Evolutionary conservation across 1,140 invertebrate genomes (phyloP).

Genomic region (Drosophila bifasciata): DNA sequence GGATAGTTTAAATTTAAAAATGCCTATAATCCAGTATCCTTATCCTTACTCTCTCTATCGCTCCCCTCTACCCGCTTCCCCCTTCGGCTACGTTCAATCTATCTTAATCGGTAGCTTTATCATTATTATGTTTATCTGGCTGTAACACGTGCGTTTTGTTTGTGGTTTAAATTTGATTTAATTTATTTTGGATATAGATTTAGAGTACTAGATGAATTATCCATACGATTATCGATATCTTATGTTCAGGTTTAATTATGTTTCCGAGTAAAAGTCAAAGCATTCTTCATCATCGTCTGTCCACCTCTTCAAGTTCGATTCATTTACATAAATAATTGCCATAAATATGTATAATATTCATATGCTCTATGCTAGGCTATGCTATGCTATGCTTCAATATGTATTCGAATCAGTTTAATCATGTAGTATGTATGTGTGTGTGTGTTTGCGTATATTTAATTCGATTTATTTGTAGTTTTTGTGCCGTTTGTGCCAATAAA

Average conservation of each 20-base stretch:
- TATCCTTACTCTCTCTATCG: slow-evolving; percentile 6
- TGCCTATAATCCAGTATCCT: slow-evolving; percentile 46
- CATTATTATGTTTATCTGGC: slow-evolving; percentile 40
- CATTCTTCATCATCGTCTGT: slow-evolving; percentile 32
- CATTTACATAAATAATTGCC: slow-evolving; percentile 54
- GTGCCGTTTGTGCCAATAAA: slow-evolving; percentile 41
- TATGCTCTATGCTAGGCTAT: slow-evolving; percentile 35
- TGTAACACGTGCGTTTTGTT: slow-evolving; percentile 74
- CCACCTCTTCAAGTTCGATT: no score
- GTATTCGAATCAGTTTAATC: slow-evolving; percentile 43
- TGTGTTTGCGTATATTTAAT: slow-evolving; percentile 45
- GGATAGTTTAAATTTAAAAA: slow-evolving; percentile 73
- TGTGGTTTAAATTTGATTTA: slow-evolving; percentile 71
- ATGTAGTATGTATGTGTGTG: slow-evolving; percentile 12
- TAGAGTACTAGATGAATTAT: slow-evolving; percentile 52
- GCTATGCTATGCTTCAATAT: slow-evolving; percentile 47
- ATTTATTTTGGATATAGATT: slow-evolving; percentile 62
- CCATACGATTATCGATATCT: slow-evolving; percentile 51
- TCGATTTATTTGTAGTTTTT: slow-evolving; percentile 41
- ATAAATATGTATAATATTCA: slow-evolving; percentile 39
- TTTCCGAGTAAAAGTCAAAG: slow-evolving; percentile 51
- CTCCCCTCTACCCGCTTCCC: neutral
- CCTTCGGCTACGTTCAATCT: no score
- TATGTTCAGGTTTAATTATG: slow-evolving; percentile 61
- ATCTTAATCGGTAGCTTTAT: no score